Percentiles rank a stretch among this genome's conserved stretches.
phyloP scores from a whole-genome alignment of 2,888 invertebrate genomes.

The Pyrrhosoma nymphula region DNA sequence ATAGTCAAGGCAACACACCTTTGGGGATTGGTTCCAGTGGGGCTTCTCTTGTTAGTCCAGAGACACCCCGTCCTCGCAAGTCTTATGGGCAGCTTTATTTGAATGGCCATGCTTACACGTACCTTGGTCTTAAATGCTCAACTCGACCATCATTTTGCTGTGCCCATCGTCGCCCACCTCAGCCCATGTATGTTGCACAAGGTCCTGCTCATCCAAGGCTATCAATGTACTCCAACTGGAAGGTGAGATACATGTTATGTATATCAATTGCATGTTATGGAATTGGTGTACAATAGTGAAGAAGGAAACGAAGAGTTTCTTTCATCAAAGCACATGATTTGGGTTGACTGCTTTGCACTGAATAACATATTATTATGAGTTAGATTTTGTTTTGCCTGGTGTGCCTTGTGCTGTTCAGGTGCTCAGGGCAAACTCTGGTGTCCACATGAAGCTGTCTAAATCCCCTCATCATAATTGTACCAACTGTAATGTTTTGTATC shows the following conservation, averaged over 20 bases:
- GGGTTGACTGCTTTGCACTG: too few relatives aligned
- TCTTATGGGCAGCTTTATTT: conserved; percentile 93
- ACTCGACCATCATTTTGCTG: conserved; percentile 96
- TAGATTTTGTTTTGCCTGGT: too few relatives aligned
- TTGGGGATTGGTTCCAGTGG: conserved; percentile 84
- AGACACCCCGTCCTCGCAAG: conserved; percentile 93
- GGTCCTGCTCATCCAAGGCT: conserved; percentile 90
- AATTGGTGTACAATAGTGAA: too few relatives aligned
- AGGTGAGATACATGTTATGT: conserved; percentile 79
- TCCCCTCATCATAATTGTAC: too few relatives aligned
- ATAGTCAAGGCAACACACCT: conserved; percentile 86
- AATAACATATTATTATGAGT: too few relatives aligned
- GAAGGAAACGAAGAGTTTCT: too few relatives aligned
- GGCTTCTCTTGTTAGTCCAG: conserved; percentile 91
- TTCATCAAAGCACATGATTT: too few relatives aligned
- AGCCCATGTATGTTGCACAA: conserved; percentile 92
- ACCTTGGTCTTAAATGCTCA: conserved; percentile 93
- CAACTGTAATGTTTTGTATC: too few relatives aligned
- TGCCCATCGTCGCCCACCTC: conserved; percentile 87
- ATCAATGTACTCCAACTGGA: conserved; percentile 99
- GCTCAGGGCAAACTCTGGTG: too few relatives aligned
- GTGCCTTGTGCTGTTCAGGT: too few relatives aligned
- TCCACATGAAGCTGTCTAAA: too few relatives aligned
- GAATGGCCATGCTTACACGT: conserved; percentile 95
- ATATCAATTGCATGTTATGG: too few relatives aligned